phyloP scores from a whole-genome alignment of 2,113 vertebrate genomes.

The Suricata suricatta region DNA sequence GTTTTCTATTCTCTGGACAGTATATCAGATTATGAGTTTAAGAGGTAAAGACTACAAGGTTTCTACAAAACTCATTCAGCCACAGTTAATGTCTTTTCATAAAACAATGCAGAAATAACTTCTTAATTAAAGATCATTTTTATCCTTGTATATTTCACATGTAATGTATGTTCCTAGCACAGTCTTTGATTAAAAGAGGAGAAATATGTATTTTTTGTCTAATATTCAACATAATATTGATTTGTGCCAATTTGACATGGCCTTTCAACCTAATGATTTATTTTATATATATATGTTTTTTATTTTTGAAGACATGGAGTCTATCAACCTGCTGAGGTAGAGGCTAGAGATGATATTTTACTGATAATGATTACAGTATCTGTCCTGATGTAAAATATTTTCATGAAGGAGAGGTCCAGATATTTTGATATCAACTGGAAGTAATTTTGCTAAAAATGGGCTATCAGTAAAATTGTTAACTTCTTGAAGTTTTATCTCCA shows the following conservation, averaged over 20 bases:
- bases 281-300: background rate
- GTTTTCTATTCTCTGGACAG: background rate
- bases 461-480: background rate
- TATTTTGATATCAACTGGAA: conserved; percentile 11
- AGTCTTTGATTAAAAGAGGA: conserved; percentile 18
- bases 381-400: background rate
- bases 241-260: background rate
- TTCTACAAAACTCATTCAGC: background rate
- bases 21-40: background rate
- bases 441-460: background rate
- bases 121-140: conserved; percentile 14
- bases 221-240: background rate
- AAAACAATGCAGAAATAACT: background rate
- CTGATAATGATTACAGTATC: background rate
- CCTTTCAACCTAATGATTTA: conserved; percentile 22
- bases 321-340: background rate
- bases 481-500: background rate
- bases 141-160: background rate
- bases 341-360: background rate
- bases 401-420: background rate
- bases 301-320: background rate
- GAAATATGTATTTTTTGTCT: background rate
- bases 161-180: background rate
- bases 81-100: conserved; percentile 26
- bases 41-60: background rate